phyloP scores from a whole-genome alignment of 2,113 vertebrate genomes.

The Pseudopipra pipra region DNA sequence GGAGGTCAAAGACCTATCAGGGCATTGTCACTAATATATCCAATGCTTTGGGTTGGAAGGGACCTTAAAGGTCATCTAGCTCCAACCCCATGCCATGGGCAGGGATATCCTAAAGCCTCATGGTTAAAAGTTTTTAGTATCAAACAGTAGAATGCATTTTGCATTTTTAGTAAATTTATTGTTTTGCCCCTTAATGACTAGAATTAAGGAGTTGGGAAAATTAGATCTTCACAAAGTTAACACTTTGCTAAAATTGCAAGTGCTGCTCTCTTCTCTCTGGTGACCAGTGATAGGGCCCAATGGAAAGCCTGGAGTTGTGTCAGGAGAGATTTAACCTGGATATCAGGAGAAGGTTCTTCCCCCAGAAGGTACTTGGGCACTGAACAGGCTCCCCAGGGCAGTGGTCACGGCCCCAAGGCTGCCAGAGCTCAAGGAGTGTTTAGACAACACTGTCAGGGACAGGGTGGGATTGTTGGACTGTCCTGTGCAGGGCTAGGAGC shows the following conservation, averaged over 20 bases:
- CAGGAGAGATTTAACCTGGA: neutral
- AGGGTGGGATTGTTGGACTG: neutral
- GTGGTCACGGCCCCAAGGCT: neutral
- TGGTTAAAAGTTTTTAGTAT: neutral
- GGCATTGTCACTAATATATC: neutral
- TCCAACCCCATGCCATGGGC: neutral
- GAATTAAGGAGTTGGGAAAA: neutral
- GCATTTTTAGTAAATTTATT: neutral
- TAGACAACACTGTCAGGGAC: fast-evolving
- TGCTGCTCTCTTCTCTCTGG: neutral
- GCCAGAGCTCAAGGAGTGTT: neutral
- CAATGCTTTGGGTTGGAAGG: neutral
- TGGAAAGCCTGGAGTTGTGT: neutral
- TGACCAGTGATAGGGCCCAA: neutral
- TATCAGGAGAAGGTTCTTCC: neutral
- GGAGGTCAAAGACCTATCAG: neutral
- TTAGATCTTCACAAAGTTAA: neutral
- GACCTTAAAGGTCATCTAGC: neutral
- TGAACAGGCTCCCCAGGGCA: neutral
- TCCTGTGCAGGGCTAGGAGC: neutral
- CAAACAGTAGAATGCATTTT: neutral
- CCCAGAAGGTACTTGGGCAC: fast-evolving
- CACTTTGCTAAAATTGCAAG: neutral
- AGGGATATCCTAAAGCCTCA: neutral
- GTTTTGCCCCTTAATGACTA: neutral